Conservation (phyloP, 2,113 vertebrate species). For the Prunella fulvescens region DNA sequence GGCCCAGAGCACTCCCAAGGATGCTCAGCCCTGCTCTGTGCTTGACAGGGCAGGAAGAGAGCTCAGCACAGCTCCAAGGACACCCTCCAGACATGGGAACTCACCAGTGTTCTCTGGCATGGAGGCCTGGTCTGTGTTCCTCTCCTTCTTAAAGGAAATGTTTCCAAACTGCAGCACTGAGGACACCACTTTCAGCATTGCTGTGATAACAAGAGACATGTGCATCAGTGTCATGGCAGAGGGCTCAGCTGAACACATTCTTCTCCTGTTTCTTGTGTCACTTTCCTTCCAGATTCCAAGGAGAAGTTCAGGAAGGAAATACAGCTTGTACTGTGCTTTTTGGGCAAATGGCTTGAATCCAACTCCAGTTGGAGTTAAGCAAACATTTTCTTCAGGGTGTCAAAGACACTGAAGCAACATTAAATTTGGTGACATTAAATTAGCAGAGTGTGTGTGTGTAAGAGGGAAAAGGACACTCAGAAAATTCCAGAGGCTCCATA, state of each 20-base stretch:
- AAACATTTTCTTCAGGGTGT: neutral
- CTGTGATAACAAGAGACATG: conserved; percentile 59
- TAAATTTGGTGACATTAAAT: neutral
- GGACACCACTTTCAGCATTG: conserved; percentile 97
- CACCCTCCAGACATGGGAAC: neutral
- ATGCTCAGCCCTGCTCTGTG: neutral
- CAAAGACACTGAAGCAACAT: neutral
- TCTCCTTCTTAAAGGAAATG: conserved; percentile 95
- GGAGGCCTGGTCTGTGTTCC: conserved; percentile 95
- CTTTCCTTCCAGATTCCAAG: neutral
- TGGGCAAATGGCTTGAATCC: neutral
- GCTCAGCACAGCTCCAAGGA: neutral
- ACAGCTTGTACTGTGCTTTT: neutral
- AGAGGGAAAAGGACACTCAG: neutral
- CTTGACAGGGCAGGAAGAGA: neutral
- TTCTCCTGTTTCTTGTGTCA: neutral
- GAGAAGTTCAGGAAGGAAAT: neutral
- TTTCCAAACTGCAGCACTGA: conserved; percentile 97
- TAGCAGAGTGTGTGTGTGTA: fast-evolving
- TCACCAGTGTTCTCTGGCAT: conserved; percentile 98
- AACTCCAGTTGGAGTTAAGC: neutral
- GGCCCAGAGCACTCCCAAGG: neutral
- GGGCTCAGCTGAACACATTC: neutral
- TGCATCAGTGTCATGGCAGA: neutral
- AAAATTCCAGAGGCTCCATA: neutral